Percentiles rank a stretch among this genome's conserved stretches.
These are phyloP conservation scores for Prolemur simus DNA, from an alignment of 2,113 vertebrate genomes.

Conservation along the genomic window DNA sequence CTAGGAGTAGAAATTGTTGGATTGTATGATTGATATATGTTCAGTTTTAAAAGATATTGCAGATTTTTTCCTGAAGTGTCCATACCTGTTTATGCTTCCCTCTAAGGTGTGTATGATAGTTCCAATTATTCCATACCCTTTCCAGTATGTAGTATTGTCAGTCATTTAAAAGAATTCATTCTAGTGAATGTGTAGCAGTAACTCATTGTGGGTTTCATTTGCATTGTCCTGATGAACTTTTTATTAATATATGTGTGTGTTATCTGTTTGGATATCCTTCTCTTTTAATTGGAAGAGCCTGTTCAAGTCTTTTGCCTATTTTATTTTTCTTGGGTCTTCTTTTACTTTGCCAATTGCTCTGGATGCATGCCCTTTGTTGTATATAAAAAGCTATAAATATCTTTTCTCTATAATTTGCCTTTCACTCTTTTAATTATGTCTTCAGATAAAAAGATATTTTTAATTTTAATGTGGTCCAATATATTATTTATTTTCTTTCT, in stretches of 20 bases:
- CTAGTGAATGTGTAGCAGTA: background rate
- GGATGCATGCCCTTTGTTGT: background rate
- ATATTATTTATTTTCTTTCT: conserved; percentile 10
- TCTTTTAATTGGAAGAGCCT: background rate
- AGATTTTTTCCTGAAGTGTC: background rate
- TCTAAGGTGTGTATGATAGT: background rate
- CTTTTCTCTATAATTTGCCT: background rate
- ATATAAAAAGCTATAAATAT: background rate
- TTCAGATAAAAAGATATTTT: background rate
- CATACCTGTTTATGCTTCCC: background rate
- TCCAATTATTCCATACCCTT: background rate
- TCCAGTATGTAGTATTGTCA: background rate
- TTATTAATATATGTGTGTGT: background rate
- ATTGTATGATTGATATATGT: background rate
- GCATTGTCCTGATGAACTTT: background rate
- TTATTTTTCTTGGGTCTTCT: background rate
- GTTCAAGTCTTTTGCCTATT: background rate
- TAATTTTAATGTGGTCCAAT: background rate
- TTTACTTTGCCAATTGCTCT: background rate
- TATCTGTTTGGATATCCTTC: background rate
- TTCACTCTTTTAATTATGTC: background rate
- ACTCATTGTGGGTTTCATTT: background rate
- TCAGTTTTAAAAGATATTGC: background rate
- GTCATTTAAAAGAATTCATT: background rate
- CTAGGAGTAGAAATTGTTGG: background rate